Evolutionary conservation across 1,140 invertebrate genomes (phyloP), one percentile per base, ranked within the genome.

Genomic region (Trichoplusia ni): DNA sequence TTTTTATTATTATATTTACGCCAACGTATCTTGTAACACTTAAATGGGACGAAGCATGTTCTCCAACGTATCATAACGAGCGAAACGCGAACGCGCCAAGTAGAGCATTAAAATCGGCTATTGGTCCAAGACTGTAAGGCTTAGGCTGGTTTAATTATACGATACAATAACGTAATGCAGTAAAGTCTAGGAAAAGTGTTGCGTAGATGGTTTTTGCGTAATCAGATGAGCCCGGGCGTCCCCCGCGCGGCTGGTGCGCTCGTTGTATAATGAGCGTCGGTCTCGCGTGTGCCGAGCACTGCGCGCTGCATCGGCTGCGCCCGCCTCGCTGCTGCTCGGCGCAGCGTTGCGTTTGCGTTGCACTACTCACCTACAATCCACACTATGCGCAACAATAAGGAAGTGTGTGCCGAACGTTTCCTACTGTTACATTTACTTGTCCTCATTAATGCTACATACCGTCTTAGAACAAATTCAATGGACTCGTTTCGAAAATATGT

Each of bases 381-480:
- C 75, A 62, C 49, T 25, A 21, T 69, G 68, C 74, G 70, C 75
- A 78, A 81, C 77, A 81, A 89, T 79, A 81, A 88, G 85, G 82
- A 90, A 90, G 72, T 59, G 62, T 70, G 67, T 53, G 59, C 66
- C 61, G 68, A 75, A 77, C 69, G 72, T 84, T 90, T 86, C 84
- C 85, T 86, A 75, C 78, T 87, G 77, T 86, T 84, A 86, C 79
- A 85, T 80, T 84, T 79, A 80, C 73, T 77, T 59, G 73, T 62
- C 74, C 81, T 81, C 77, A 71, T 81, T 84, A 74, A 60, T 62
- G 65, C 35, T 60, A 61, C 67, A 73, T 71, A 72, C 64, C 58
- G 62, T 65, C 53, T 67, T 53, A 74, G 61, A 70, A 67, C 31
- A 19, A 33, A 16, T 51, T 47, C 42, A 27, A 13, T 44, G 19